Evolutionary conservation across 2,888 invertebrate species (phyloP).

Genomic region (Eupithecia centaureata): DNA sequence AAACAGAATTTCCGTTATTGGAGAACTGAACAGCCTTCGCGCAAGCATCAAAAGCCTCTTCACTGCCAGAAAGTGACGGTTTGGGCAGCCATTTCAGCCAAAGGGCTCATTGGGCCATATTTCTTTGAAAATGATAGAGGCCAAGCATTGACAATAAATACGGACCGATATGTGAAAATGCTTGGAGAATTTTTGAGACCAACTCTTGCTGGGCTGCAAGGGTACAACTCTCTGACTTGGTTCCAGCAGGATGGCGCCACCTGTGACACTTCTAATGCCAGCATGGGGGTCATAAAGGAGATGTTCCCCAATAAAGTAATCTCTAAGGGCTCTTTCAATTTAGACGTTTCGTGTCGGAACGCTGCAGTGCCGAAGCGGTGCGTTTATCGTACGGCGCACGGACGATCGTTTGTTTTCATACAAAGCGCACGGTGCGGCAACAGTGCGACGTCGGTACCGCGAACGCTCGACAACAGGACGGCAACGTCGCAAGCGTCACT

Average conservation of each 20-base stretch:
- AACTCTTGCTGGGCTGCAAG: constrained; percentile 1
- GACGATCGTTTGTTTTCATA: too few relatives aligned
- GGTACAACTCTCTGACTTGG: constrained; percentile 17
- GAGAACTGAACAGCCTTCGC: background rate
- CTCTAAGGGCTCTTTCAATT: too few relatives aligned
- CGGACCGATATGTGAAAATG: constrained; percentile 5
- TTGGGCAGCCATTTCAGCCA: background rate
- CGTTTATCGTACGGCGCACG: too few relatives aligned
- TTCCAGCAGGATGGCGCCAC: constrained; percentile 23
- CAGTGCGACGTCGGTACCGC: too few relatives aligned
- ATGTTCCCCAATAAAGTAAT: constrained; percentile 2
- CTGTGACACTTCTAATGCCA: constrained; percentile 10
- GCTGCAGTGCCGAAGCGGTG: too few relatives aligned
- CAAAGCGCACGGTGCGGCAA: too few relatives aligned
- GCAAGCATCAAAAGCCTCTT: background rate
- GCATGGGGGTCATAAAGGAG: constrained; percentile 8
- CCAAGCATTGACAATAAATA: background rate
- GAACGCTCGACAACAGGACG: too few relatives aligned
- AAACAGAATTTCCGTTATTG: background rate
- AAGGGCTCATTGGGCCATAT: background rate
- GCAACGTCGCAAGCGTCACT: too few relatives aligned
- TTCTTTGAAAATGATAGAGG: background rate
- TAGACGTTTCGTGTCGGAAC: too few relatives aligned
- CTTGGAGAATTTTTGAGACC: constrained; percentile 4
- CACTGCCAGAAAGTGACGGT: background rate